Base-by-base conservation (phyloP, 2,113 vertebrate genomes). In the Pollimyrus isidori region DNA sequence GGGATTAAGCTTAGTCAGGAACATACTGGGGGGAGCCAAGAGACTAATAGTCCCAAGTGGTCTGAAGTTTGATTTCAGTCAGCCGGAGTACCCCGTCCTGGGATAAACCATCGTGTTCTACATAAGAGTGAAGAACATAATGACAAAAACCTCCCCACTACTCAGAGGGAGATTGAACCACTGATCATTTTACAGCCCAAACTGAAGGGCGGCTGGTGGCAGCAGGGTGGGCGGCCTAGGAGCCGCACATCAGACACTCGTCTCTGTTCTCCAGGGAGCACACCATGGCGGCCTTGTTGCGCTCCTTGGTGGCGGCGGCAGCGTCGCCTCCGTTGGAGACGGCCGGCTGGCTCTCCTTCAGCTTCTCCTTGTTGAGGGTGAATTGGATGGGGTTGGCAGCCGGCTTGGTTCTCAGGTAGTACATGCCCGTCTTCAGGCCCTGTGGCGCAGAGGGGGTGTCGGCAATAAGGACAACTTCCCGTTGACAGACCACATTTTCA, bases 361-460 rank as follows among this genome's bases (percentile, higher is more conserved):
- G 92, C 42, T 97, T 98, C 94, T 99, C 98, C 90, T 99, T 99
- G 95, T 99, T 97, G 19, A 99, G 93, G 52, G 98, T 99, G 94
- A 99, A 99, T 94, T 99, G 98, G 94, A 99, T 99, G 1, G 98
- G 98, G 91, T 97, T 99, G 48, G 98, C 98, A 0, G 98, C 98
- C 0, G 98, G 98, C 90, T 98, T 98, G 0, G 98, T 99, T 89
- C 98, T 92, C 19, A 99, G 95, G 42, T 99, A 99, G 94, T 99
- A 99, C 98, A 99, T 99, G 23, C 98, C 98, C 0, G 98, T 99
- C 95, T 99, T 99, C 89, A 99, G 95, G 23, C 98, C 98, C 98
- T 99, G 94, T 1, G 23, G 1, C 19, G 39, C 69, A 39, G 69
- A 39, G 35, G 73, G 35, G 30, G 35, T 0, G 19, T 19, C 5